Percentiles rank a stretch among this genome's conserved stretches.
Evolutionary conservation across 2,797 vertebrate species (phyloP).

Genomic region (Botia almorhae): DNA sequence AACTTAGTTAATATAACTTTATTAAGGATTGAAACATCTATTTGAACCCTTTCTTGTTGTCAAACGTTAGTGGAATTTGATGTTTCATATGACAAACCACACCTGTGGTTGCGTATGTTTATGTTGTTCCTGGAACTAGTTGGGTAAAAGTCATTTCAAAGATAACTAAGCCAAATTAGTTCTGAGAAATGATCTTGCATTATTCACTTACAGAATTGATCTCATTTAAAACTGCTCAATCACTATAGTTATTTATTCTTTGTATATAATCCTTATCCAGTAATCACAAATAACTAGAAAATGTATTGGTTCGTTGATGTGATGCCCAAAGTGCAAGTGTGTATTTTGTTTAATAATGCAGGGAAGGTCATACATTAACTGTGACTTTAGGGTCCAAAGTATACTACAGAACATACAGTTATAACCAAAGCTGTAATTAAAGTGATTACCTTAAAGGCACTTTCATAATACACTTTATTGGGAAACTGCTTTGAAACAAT

Average conservation of each 20-base stretch:
- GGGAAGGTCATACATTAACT: background rate
- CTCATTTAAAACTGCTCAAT: background rate
- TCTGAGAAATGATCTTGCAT: background rate
- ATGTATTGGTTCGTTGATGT: too few species aligned
- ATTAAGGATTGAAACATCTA: background rate
- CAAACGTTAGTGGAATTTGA: slow-evolving; percentile 3
- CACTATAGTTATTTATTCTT: background rate
- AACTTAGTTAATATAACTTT: too few species aligned
- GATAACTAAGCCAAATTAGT: background rate
- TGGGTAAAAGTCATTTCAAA: background rate
- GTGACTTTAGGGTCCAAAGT: background rate
- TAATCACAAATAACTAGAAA: background rate
- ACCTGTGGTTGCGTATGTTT: too few species aligned
- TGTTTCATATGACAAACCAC: background rate
- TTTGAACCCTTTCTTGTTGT: slow-evolving; percentile 2
- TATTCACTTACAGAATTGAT: background rate
- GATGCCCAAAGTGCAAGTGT: too few species aligned
- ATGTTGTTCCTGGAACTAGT: background rate
- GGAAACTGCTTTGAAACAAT: too few species aligned
- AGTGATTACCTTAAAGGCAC: too few species aligned
- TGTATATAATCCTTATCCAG: background rate
- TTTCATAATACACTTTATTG: too few species aligned
- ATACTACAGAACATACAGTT: background rate
- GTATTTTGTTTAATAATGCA: too few species aligned
- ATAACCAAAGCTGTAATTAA: too few species aligned